These are phyloP conservation scores for Oryctolagus cuniculus DNA, from an alignment of 2,113 vertebrate species.

Conservation along the genomic window DNA sequence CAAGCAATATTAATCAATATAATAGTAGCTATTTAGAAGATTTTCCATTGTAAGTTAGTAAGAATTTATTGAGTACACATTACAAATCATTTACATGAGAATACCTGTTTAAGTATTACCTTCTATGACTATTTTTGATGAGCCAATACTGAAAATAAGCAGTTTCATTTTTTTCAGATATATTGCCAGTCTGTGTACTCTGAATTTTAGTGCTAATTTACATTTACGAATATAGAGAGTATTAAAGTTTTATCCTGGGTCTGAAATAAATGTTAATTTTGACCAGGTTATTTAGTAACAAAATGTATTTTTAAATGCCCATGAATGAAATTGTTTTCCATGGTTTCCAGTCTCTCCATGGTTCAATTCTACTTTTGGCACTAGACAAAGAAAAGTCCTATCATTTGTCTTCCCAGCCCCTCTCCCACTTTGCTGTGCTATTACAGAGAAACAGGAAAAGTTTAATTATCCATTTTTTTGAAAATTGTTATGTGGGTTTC, in stretches of 20 bases:
- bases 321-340: slow-evolving; percentile 59
- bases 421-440: slow-evolving; percentile 71
- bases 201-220: slow-evolving; percentile 67
- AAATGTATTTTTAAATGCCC: slow-evolving; percentile 50
- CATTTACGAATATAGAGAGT: slow-evolving; percentile 40
- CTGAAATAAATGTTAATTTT: slow-evolving; percentile 59
- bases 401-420: slow-evolving; percentile 63
- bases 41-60: slow-evolving; percentile 38
- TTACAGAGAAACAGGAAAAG: slow-evolving; percentile 75
- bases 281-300: slow-evolving; percentile 59
- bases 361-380: slow-evolving; percentile 68
- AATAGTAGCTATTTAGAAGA: slow-evolving; percentile 42
- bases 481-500: slow-evolving; percentile 74
- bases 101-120: slow-evolving; percentile 52
- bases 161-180: slow-evolving; percentile 57
- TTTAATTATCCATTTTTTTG: slow-evolving; percentile 77
- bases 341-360: slow-evolving; percentile 64
- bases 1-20: slow-evolving; percentile 48
- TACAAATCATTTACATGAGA: slow-evolving; percentile 48
- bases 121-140: slow-evolving; percentile 4
- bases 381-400: slow-evolving; percentile 51
- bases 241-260: slow-evolving; percentile 55
- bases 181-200: not conserved
- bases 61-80: slow-evolving; percentile 38
- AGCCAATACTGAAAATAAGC: slow-evolving; percentile 7